Percentiles rank a stretch among this genome's conserved stretches.
Conservation (phyloP, 2,888 invertebrate genomes). For the Drosophila cognata region DNA sequence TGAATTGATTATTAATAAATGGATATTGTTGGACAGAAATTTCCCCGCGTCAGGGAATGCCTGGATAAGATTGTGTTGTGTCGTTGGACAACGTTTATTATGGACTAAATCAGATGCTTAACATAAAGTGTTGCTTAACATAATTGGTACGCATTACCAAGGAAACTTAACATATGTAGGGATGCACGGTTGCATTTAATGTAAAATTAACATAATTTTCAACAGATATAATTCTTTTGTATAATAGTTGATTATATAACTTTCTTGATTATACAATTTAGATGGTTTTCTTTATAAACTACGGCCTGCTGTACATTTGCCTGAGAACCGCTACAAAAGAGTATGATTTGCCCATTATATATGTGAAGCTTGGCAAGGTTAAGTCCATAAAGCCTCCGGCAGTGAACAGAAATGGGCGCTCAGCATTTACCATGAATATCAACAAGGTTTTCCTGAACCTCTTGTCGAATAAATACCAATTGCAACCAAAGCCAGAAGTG, state of each 20-base stretch:
- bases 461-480: conserved; percentile 68
- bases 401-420: conserved; percentile 67
- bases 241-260: neutral
- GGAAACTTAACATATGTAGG: too few species aligned
- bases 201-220: too few species aligned
- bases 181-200: too few species aligned
- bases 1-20: conserved; percentile 2
- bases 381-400: conserved; percentile 73
- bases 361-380: conserved; percentile 71
- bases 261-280: conserved; percentile 1
- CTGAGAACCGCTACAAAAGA: conserved; percentile 73
- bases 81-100: too few species aligned
- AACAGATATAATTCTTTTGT: neutral
- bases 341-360: conserved; percentile 75
- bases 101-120: too few species aligned
- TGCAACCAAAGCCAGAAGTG: conserved; percentile 61
- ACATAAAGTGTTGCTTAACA: too few species aligned
- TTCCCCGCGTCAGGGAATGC: too few species aligned
- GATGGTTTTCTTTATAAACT: neutral
- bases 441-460: conserved; percentile 61
- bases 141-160: too few species aligned
- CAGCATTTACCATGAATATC: conserved; percentile 57
- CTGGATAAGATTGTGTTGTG: too few species aligned
- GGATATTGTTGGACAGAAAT: too few species aligned
- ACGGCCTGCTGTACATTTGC: conserved; percentile 54